phyloP scores from a whole-genome alignment of 1,140 invertebrate species.

The Temnothorax nylanderi region DNA sequence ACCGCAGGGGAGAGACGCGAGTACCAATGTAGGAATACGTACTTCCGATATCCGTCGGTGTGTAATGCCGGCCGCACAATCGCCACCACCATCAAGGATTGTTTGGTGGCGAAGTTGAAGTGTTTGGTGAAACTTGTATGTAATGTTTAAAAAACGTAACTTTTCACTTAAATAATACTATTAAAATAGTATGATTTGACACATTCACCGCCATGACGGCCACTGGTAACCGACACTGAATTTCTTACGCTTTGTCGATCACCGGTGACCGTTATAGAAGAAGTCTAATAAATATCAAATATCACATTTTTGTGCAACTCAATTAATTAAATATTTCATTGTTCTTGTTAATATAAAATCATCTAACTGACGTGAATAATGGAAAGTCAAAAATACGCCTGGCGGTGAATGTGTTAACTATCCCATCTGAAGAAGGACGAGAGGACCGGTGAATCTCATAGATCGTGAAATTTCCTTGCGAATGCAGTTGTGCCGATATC shows the following conservation, averaged over 20 bases:
- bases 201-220: background rate
- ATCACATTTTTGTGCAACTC: background rate
- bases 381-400: background rate
- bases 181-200: background rate
- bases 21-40: constrained; percentile 62
- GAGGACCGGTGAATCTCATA: background rate
- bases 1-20: constrained; percentile 65
- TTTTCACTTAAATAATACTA: background rate
- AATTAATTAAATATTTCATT: background rate
- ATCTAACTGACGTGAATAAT: background rate
- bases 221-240: background rate
- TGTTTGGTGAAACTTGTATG: background rate
- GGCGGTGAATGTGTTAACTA: background rate
- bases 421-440: background rate
- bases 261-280: background rate
- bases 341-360: background rate
- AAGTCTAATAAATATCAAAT: background rate
- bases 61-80: constrained; percentile 37
- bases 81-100: background rate
- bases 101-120: too few species aligned
- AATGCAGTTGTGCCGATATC: constrained; percentile 10
- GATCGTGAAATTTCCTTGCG: background rate
- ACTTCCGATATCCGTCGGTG: constrained; percentile 20
- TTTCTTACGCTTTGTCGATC: background rate
- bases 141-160: background rate